Evolutionary conservation across 2,113 vertebrate genomes (phyloP).

Genomic region (Trachemys scripta): DNA sequence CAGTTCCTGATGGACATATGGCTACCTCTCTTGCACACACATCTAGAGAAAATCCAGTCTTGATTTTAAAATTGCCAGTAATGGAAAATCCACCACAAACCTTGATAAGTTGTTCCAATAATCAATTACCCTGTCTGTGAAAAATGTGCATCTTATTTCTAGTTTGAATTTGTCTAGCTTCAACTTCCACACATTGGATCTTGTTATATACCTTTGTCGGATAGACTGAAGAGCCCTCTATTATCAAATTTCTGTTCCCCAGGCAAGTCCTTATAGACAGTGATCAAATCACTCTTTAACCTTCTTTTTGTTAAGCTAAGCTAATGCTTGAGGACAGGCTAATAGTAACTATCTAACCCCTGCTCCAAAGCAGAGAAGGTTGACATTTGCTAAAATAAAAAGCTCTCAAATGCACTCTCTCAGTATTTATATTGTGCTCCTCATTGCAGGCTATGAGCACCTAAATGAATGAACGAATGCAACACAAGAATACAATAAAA

Average conservation of each 20-base stretch:
- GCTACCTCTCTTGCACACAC: not conserved
- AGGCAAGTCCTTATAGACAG: not conserved
- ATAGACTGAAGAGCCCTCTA: not conserved
- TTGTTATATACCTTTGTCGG: not conserved
- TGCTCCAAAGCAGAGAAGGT: not conserved
- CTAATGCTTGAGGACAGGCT: not conserved
- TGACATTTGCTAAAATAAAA: not conserved
- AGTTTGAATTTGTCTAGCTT: not conserved
- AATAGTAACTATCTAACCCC: not conserved
- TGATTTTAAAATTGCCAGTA: accelerated
- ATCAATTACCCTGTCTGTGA: accelerated
- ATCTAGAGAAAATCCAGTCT: not conserved
- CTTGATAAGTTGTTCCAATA: not conserved
- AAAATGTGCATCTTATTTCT: not conserved
- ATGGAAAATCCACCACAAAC: not conserved
- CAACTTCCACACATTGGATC: not conserved
- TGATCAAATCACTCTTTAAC: not conserved
- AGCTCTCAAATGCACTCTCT: not conserved
- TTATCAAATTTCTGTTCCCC: too few species aligned
- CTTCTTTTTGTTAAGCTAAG: not conserved
- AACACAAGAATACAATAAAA: too few species aligned
- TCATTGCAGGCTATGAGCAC: not conserved
- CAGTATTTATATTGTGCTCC: not conserved
- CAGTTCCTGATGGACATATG: constrained; percentile 23
- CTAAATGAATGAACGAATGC: not conserved